phyloP scores from a whole-genome alignment of 2,888 invertebrate genomes.

The Nomada goodeniana region DNA sequence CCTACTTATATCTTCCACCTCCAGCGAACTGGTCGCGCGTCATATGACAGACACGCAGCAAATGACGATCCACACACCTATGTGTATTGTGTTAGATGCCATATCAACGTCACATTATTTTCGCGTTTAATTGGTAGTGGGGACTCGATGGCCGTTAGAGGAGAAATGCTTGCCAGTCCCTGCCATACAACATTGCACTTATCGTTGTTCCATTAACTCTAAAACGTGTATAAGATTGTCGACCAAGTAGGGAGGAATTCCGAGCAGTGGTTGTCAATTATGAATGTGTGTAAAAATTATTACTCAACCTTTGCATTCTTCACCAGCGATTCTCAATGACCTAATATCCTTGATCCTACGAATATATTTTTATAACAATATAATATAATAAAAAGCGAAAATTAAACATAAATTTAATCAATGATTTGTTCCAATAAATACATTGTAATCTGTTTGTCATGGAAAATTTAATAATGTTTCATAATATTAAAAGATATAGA shows the following conservation, averaged over 20 bases:
- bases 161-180: too few relatives aligned
- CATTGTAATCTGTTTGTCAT: not conserved
- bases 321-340: slow-evolving; percentile 4
- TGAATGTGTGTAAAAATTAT: slow-evolving; percentile 25
- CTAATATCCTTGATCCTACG: too few relatives aligned
- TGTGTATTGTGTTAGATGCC: too few relatives aligned
- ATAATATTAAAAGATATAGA: not conserved
- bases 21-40: too few relatives aligned
- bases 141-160: too few relatives aligned
- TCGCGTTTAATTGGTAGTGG: too few relatives aligned
- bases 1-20: too few relatives aligned
- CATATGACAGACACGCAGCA: too few relatives aligned
- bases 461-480: not conserved
- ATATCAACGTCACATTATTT: too few relatives aligned
- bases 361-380: too few relatives aligned
- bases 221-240: slow-evolving; percentile 46
- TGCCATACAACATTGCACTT: slow-evolving; percentile 20
- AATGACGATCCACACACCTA: too few relatives aligned
- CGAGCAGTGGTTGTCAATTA: slow-evolving; percentile 40
- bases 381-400: not conserved
- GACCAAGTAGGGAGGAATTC: slow-evolving; percentile 44
- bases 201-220: slow-evolving; percentile 52
- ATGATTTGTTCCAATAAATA: not conserved
- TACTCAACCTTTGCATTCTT: slow-evolving; percentile 36
- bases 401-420: not conserved